These are phyloP conservation scores for Erpetoichthys calabaricus DNA, from an alignment of 2,797 vertebrate genomes.

Conservation along the genomic window DNA sequence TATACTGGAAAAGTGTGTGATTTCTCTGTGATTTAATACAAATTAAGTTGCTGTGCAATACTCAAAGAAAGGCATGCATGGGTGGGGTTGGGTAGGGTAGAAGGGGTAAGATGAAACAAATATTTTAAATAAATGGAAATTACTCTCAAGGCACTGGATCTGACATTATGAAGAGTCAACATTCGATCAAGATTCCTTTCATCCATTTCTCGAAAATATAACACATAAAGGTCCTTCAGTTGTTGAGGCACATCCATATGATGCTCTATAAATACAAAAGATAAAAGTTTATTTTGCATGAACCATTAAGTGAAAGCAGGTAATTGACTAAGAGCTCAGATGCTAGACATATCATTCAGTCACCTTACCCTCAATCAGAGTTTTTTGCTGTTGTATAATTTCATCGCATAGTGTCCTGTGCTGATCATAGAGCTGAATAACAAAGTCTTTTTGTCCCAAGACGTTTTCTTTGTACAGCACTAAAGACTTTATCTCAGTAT, in stretches of 20 bases:
- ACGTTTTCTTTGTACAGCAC: slow-evolving; percentile 23
- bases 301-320: too few species aligned
- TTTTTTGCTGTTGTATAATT: slow-evolving; percentile 32
- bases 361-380: slow-evolving; percentile 29
- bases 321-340: too few species aligned
- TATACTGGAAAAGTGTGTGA: too few species aligned
- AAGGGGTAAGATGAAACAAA: too few species aligned
- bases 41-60: too few species aligned
- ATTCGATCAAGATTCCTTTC: slow-evolving; percentile 21
- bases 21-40: too few species aligned
- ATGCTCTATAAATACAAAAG: slow-evolving; percentile 16
- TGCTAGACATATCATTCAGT: not conserved
- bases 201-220: slow-evolving; percentile 28
- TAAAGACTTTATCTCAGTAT: slow-evolving; percentile 29
- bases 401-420: slow-evolving; percentile 29
- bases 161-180: slow-evolving; percentile 25
- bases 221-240: slow-evolving; percentile 15
- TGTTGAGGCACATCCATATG: slow-evolving; percentile 21
- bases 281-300: not conserved
- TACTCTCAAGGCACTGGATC: slow-evolving; percentile 25
- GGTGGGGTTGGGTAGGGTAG: too few species aligned
- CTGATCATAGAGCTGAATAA: slow-evolving; percentile 34
- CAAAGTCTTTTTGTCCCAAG: slow-evolving; percentile 36
- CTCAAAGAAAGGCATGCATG: too few species aligned
- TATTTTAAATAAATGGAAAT: slow-evolving; percentile 6